Evolutionary conservation across 2,797 vertebrate species (phyloP).

Genomic region (Sebastiscus albofasciatus): DNA sequence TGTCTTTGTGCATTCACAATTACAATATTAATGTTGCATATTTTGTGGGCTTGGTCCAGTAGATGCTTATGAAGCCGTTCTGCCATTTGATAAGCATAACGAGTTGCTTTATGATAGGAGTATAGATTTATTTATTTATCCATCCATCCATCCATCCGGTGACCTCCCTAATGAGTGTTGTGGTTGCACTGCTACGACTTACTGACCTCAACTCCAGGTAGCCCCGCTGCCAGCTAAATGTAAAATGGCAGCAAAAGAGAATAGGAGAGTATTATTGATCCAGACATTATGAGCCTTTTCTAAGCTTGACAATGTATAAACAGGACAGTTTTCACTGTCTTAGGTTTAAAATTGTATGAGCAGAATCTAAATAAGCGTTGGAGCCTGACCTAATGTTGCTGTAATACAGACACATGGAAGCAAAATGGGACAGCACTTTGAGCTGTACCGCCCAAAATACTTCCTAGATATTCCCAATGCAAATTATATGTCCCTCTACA

Average conservation of each 20-base stretch:
- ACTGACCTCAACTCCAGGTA: too few relatives aligned
- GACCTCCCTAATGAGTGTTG: background rate
- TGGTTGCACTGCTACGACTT: background rate
- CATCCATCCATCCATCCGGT: too few relatives aligned
- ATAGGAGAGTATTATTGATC: background rate
- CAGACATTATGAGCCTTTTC: background rate
- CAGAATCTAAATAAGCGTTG: background rate
- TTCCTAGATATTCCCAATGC: background rate
- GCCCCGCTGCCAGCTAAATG: background rate
- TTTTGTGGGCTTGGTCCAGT: background rate
- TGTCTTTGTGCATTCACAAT: background rate
- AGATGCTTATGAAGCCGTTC: background rate
- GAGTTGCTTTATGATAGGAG: background rate
- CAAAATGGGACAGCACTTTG: slow-evolving; percentile 14
- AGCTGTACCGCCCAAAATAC: background rate
- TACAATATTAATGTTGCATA: background rate
- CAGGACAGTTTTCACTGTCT: background rate
- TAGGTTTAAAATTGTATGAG: background rate
- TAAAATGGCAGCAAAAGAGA: background rate
- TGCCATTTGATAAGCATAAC: background rate
- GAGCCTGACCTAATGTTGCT: background rate
- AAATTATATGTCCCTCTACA: background rate
- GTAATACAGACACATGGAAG: background rate
- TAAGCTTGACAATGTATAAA: background rate
- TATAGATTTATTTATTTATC: background rate